Evolutionary conservation across 2,888 invertebrate genomes (phyloP).

Genomic region (Andrena bucephala): DNA sequence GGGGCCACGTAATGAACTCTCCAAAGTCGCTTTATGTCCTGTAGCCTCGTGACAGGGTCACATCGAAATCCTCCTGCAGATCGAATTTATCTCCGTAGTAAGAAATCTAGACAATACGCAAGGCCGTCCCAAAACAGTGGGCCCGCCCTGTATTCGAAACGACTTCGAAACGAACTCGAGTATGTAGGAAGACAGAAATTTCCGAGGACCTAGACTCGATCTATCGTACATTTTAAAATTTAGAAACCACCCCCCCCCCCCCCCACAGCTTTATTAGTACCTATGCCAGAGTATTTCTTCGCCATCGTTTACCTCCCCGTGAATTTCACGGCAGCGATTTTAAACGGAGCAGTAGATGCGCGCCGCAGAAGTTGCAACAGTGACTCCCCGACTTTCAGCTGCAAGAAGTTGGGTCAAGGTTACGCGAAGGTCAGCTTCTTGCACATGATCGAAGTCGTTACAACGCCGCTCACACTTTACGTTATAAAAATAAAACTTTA

Average conservation of each 20-base stretch:
- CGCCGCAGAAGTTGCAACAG: background rate
- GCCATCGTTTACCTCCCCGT: too few species aligned
- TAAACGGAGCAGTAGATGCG: background rate
- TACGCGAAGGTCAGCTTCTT: background rate
- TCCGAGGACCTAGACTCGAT: conserved; percentile 2
- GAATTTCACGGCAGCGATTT: too few species aligned
- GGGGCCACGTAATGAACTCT: background rate
- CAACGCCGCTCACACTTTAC: background rate
- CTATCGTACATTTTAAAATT: conserved; percentile 20
- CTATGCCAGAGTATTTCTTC: too few species aligned
- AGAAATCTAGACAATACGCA: conserved; percentile 8
- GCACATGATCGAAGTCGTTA: background rate
- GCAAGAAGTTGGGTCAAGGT: background rate
- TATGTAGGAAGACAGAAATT: conserved; percentile 7
- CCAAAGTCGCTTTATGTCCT: background rate
- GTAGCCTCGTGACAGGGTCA: background rate
- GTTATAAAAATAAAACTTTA: background rate
- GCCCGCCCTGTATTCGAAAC: background rate
- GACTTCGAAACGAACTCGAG: conserved; percentile 1
- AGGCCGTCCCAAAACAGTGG: too few species aligned
- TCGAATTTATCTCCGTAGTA: conserved; percentile 17
- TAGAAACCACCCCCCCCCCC: background rate
- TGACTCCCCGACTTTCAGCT: background rate
- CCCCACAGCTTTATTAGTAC: too few species aligned
- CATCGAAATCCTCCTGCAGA: background rate